phyloP scores from a whole-genome alignment of 2,797 vertebrate species.

The Trachops cirrhosus region DNA sequence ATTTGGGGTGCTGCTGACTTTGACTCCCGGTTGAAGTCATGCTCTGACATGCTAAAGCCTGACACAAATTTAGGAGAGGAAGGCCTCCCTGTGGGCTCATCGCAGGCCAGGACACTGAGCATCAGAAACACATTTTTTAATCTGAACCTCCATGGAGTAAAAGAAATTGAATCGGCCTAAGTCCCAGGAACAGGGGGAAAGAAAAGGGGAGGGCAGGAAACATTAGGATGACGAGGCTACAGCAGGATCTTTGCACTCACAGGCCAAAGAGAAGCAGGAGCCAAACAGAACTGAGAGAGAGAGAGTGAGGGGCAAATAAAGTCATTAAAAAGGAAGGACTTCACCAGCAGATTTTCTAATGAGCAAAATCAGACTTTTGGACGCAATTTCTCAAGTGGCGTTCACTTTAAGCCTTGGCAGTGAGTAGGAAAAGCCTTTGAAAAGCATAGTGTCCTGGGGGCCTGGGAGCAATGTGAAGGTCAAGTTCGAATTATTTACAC shows the following conservation, averaged over 20 bases:
- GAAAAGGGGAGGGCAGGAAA: background rate
- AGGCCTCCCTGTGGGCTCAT: background rate
- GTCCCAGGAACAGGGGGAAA: no score
- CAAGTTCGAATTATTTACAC: background rate
- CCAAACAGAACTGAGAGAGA: background rate
- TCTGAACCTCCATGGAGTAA: background rate
- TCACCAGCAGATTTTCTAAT: background rate
- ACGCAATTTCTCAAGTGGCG: background rate
- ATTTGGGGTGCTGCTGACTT: background rate
- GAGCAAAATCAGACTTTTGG: background rate
- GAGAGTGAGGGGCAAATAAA: background rate
- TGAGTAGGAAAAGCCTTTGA: background rate
- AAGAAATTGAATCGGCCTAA: background rate
- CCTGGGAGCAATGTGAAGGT: background rate
- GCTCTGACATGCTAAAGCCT: background rate
- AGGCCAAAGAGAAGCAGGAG: background rate
- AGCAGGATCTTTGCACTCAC: background rate
- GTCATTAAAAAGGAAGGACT: background rate
- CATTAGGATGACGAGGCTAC: background rate
- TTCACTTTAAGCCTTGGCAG: background rate
- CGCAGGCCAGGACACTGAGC: background rate
- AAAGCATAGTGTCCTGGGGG: background rate
- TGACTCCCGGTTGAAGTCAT: no score
- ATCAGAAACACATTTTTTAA: conserved; percentile 35
- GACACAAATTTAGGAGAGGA: background rate